phyloP scores from a whole-genome alignment of 2,888 invertebrate species.

The Lycocerus yunnanus region DNA sequence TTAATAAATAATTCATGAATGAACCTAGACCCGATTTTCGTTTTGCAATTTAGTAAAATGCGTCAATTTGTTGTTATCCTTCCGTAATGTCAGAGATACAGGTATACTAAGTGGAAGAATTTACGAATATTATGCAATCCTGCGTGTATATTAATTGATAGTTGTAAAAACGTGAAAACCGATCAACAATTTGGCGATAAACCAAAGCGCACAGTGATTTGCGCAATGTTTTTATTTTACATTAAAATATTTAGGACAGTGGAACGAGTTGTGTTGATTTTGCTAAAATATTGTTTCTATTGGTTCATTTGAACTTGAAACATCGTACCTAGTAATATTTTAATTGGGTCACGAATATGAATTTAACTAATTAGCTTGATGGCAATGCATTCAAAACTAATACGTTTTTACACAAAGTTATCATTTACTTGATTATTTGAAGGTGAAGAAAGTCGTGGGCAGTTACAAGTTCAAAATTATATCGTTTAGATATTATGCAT shows the following conservation, averaged over 20 bases:
- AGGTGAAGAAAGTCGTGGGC: background rate
- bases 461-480: background rate
- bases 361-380: background rate
- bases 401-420: background rate
- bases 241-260: slow-evolving; percentile 9
- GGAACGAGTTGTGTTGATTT: slow-evolving; percentile 12
- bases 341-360: slow-evolving; percentile 4
- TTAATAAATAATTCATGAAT: background rate
- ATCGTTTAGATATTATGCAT: background rate
- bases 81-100: background rate
- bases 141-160: background rate
- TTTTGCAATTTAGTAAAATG: background rate
- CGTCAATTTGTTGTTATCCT: background rate
- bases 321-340: background rate
- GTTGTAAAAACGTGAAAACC: background rate
- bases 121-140: background rate
- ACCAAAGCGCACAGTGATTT: background rate
- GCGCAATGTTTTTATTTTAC: background rate
- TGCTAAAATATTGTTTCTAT: background rate
- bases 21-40: background rate
- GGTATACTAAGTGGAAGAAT: background rate
- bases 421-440: background rate
- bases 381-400: background rate
- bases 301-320: slow-evolving; percentile 12
- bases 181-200: background rate